Percentiles rank a stretch among this genome's conserved stretches.
Conservation (phyloP, 2,888 invertebrate species). For the Microctonus aethiopoides region DNA sequence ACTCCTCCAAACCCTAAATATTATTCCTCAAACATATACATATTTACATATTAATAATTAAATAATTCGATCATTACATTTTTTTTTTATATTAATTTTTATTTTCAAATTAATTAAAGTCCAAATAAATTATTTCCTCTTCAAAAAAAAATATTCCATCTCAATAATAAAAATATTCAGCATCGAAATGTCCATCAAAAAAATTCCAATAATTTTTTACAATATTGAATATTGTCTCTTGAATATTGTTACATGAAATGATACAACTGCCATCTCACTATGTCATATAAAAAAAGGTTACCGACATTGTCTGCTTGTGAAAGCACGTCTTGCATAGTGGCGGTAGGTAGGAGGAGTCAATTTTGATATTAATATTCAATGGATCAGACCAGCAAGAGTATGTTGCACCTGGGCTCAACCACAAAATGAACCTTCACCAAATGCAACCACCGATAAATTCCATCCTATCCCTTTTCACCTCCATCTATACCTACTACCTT, state of each 20-base stretch:
- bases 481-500: not conserved
- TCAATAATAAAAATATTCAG: no score
- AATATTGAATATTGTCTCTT: not conserved
- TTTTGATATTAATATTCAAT: constrained; percentile 31
- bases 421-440: constrained; percentile 35
- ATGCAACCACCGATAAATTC: constrained; percentile 49
- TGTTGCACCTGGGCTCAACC: constrained; percentile 30
- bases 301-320: not conserved
- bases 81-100: constrained; percentile 4
- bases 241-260: not conserved
- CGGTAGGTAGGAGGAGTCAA: constrained; percentile 2
- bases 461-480: constrained; percentile 22
- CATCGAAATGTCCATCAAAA: no score
- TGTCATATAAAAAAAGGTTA: not conserved
- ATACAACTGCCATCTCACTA: not conserved
- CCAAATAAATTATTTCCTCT: not conserved
- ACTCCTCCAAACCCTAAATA: constrained; percentile 28
- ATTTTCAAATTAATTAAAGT: not conserved
- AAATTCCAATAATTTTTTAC: no score
- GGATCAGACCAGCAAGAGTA: constrained; percentile 14
- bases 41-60: constrained; percentile 11
- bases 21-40: constrained; percentile 15
- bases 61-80: not conserved
- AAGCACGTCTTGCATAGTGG: not conserved
- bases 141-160: no score